Evolutionary conservation across 2,888 invertebrate genomes (phyloP), one percentile per base, ranked within the genome.

Genomic region (Eumerus sabulonum): DNA sequence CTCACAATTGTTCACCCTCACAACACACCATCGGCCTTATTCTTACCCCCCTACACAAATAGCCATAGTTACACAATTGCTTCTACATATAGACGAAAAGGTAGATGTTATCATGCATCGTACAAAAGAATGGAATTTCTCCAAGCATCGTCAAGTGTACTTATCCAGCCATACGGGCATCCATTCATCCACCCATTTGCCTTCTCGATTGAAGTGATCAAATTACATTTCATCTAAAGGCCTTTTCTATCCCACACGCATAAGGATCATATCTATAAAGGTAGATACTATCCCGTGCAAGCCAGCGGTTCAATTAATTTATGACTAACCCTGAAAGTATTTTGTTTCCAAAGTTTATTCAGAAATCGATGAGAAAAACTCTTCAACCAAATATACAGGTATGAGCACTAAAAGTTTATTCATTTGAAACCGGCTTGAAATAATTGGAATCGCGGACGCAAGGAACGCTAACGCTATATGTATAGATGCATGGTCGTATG

Each of bases 231-330:
- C 45, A 38, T 60, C 19, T 17, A 11, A 54, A 47, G 47, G 60
- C 27, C 36, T 74, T 60, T 27, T 27, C 27, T 27, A 7, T 27
- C 27, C 27, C 27, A 27, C 27, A 7, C 27, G 7, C 27, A 27
- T 27, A n/a, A n/a, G 27, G 27, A 2, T 7, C 27, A 7, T 27
- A 2, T 27, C 3, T 27, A 27, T 27, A 7, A 4, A 27, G 3
- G 7, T 27, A 7, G 27, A 7, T 4, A 27, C n/a, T n/a, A n/a
- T n/a, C n/a, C n/a, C 7, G 27, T 27, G 27, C 7, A 27, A 27
- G 27, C 7, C 57, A n/a, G 44, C 63, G 63, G 73, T 77, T 77
- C 77, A 73, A 77, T 77, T 77, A 77, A 73, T 77, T 73, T 77
- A 63, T 59, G 51, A 59, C 57, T 47, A 63, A 57, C 53, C 63